Conservation (phyloP, 2,113 vertebrate species). For the Thalassarche chlororhynchos region DNA sequence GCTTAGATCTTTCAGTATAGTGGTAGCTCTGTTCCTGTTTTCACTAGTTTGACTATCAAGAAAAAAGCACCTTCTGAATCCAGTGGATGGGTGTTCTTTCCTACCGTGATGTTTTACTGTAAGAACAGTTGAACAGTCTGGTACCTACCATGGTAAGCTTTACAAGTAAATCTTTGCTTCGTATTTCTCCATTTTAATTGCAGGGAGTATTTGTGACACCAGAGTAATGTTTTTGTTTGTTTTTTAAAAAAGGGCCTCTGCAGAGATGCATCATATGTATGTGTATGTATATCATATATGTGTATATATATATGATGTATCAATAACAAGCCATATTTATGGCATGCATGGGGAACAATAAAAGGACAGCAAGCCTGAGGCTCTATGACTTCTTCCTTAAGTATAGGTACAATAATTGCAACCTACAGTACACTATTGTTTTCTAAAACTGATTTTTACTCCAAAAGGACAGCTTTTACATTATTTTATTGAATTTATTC, state of each 20-base stretch:
- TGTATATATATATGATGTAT: neutral
- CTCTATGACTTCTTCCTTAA: neutral
- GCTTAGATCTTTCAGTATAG: constrained; percentile 5
- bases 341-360: neutral
- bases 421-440: neutral
- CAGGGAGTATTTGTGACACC: neutral
- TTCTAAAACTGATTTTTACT: constrained; percentile 50
- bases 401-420: neutral
- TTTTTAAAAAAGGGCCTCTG: neutral
- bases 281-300: neutral
- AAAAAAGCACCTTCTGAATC: constrained; percentile 20
- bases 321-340: neutral
- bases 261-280: neutral
- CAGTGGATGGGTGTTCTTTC: neutral
- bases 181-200: neutral
- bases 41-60: neutral
- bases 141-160: neutral
- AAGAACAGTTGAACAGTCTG: neutral
- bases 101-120: neutral
- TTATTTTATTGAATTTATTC: constrained; percentile 33
- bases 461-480: constrained; percentile 4
- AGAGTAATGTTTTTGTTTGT: accelerated
- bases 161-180: neutral
- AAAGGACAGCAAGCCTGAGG: neutral
- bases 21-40: neutral